A percentile compares a stretch with the other conserved stretches of the same genome.
phyloP scores from a whole-genome alignment of 2,888 invertebrate genomes.

The Lepidonotus clava region DNA sequence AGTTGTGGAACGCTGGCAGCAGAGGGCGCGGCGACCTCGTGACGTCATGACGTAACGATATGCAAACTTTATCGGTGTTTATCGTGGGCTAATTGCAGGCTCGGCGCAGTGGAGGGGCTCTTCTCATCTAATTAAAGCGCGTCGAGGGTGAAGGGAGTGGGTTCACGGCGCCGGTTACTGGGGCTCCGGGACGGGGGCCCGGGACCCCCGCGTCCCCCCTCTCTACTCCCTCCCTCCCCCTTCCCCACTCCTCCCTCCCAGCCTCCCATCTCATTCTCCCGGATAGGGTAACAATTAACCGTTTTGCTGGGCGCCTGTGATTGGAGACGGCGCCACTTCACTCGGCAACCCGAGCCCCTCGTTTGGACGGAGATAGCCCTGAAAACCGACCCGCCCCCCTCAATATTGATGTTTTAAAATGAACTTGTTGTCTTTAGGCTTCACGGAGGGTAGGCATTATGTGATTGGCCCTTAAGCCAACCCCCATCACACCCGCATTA shows the following conservation, averaged over 20 bases:
- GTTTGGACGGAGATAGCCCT: neutral
- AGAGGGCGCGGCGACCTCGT: neutral
- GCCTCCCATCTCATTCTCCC: neutral
- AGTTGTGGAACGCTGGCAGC: neutral
- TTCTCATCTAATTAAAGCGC: conserved; percentile 19
- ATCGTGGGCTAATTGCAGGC: conserved; percentile 1
- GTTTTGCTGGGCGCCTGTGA: neutral
- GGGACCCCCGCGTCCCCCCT: conserved; percentile 5
- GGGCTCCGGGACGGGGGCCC: neutral
- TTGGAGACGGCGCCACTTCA: neutral
- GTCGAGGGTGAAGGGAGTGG: neutral
- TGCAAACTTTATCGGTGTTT: conserved; percentile 17
- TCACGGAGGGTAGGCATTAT: neutral
- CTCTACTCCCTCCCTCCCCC: neutral
- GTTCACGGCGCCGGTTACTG: conserved; percentile 21
- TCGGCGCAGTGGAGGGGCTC: neutral
- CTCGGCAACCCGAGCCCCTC: neutral
- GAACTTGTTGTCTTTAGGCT: neutral
- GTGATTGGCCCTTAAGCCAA: neutral
- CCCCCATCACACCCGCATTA: no score
- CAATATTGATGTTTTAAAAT: conserved; percentile 23
- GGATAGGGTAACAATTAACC: neutral
- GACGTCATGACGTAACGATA: conserved; percentile 7
- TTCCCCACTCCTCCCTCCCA: neutral
- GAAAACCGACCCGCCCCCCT: neutral